Evolutionary conservation across 37 sponge, comb jelly and placozoan species (phyloP).

Genomic region (Theonella swinhoei): DNA sequence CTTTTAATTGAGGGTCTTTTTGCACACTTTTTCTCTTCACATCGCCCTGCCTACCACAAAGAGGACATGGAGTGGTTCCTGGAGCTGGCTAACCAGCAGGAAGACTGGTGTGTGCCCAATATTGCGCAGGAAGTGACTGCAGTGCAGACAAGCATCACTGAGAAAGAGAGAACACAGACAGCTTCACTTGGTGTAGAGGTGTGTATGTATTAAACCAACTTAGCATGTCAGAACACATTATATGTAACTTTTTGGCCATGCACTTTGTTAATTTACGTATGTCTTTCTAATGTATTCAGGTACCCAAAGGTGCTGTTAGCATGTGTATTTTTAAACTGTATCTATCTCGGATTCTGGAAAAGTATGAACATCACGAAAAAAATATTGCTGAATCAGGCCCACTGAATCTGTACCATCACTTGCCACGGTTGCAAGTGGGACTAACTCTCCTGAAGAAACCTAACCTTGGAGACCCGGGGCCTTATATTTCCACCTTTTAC

Average conservation of each 20-base stretch:
- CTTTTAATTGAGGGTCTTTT: constrained; percentile 37
- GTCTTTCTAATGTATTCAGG: neutral
- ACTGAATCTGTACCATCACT: constrained; percentile 33
- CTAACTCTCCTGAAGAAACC: neutral
- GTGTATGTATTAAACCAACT: no score
- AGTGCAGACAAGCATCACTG: constrained; percentile 11
- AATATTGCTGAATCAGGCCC: constrained; percentile 22
- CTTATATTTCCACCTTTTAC: constrained; percentile 61
- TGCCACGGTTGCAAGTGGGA: constrained; percentile 27
- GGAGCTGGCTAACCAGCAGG: constrained; percentile 43
- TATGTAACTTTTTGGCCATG: neutral
- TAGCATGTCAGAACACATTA: neutral
- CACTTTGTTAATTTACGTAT: neutral
- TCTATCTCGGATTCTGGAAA: constrained; percentile 49
- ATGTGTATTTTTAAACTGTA: constrained; percentile 49
- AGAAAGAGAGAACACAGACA: neutral
- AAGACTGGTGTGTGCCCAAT: constrained; percentile 36
- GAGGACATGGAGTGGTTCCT: constrained; percentile 62
- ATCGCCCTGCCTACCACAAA: constrained; percentile 9
- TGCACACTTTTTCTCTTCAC: constrained; percentile 60
- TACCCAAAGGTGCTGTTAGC: constrained; percentile 12
- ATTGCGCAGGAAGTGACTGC: constrained; percentile 23
- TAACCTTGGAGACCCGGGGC: neutral
- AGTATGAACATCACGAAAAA: constrained; percentile 3
- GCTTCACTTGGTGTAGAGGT: neutral